Base-by-base conservation (phyloP, 2,888 invertebrate species). In the Xestia rhomboidea region DNA sequence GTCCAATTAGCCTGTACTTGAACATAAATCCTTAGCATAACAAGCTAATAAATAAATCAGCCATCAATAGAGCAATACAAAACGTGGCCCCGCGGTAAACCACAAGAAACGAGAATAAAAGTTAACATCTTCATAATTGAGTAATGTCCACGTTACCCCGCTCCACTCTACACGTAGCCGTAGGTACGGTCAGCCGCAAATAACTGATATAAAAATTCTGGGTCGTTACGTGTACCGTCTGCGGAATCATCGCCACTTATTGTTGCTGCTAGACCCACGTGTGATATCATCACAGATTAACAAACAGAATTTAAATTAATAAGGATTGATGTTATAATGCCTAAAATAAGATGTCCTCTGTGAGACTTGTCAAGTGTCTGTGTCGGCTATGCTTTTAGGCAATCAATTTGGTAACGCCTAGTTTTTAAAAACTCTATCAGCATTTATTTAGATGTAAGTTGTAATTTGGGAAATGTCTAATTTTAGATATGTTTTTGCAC, bases 181-280 rank as follows among this genome's bases (percentile, higher is more conserved):
- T 79, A 64, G 11, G 85, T 85, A 77, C 71, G 72, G 54, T 67
- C 64, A 51, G 82, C 73, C 66, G 66, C 77, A 74, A 85, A 83
- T 85, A 85, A 74, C 77, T 74, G 24, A 72, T 74, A 82, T 82
- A 85, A 83, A 83, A 85, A 85, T 81, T 92, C 90, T 92, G 89
- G 94, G 87, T 86, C 93, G 87, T 86, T 87, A 83, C 86, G 84
- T 87, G 82, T 83, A 81, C 73, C 64, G 83, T 86, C 81, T 82
- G 71, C 79, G 78, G 90, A 88, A 84, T 87, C 87, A 89, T 89
- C 88, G 77, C 83, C 88, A 90, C 92, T 92, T 92, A 92, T 93
- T 92, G 89, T 91, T 89, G 85, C 84, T 76, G 73, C 72, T 83
- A 80, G 82, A 73, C 76, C 54, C 77, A 76, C 73, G 83, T 79